A percentile compares a stretch with the other conserved stretches of the same genome.
These are phyloP conservation scores for Trichomalopsis sarcophagae DNA, from an alignment of 1,140 invertebrate species.

Conservation along the genomic window DNA sequence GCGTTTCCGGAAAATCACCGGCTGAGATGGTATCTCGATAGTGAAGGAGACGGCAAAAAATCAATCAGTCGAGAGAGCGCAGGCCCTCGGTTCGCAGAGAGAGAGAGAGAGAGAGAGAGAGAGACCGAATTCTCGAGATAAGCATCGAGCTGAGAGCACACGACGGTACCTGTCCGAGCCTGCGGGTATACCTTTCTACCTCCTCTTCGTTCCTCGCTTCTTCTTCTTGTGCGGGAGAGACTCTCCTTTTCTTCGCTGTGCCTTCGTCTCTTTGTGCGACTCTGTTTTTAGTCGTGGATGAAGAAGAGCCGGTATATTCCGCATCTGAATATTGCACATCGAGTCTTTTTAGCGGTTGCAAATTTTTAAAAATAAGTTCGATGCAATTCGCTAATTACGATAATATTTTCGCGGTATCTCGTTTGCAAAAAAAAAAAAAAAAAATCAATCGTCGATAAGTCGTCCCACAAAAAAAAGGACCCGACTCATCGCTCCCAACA, in stretches of 20 bases:
- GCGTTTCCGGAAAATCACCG: conserved; percentile 30
- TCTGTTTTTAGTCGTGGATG: neutral
- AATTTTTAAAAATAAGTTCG: no score
- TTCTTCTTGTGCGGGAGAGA: conserved; percentile 47
- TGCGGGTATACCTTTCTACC: neutral
- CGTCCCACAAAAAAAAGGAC: no score
- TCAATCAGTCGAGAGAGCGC: conserved; percentile 28
- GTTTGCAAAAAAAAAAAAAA: no score
- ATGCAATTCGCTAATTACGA: no score
- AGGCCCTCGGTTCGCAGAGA: neutral
- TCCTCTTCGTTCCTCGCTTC: conserved; percentile 18
- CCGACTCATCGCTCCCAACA: no score
- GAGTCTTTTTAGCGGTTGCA: neutral
- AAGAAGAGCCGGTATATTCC: neutral
- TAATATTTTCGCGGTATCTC: no score
- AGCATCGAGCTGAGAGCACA: conserved; percentile 23
- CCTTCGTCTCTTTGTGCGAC: neutral
- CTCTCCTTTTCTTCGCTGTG: conserved; percentile 21
- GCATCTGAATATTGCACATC: no score
- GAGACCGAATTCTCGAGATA: conserved; percentile 49
- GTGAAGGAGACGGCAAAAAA: conserved; percentile 14
- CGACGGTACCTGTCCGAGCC: neutral
- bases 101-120: neutral
- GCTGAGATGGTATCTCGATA: neutral
- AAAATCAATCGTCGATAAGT: no score